Evolutionary conservation across 2,113 vertebrate species (phyloP).

Genomic region (Centropus bengalensis): DNA sequence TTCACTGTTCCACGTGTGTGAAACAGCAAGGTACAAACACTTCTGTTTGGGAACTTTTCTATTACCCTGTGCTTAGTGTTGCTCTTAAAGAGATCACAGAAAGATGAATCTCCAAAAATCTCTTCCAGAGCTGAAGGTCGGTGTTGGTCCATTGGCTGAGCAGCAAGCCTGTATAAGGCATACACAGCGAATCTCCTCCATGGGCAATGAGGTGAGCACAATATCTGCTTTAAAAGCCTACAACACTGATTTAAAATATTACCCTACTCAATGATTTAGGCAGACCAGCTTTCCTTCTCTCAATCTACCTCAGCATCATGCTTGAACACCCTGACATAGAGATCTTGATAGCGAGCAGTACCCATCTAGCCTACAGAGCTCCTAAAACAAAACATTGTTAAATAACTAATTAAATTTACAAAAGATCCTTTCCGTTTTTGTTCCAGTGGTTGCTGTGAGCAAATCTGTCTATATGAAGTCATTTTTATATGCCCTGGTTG

Average conservation of each 20-base stretch:
- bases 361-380: neutral
- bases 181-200: neutral
- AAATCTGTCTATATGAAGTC: neutral
- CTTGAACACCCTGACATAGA: fast-evolving
- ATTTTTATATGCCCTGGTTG: neutral
- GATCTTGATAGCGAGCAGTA: neutral
- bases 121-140: neutral
- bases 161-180: fast-evolving
- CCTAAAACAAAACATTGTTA: neutral
- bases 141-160: neutral
- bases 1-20: neutral
- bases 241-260: fast-evolving
- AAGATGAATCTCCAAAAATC: neutral
- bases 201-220: neutral
- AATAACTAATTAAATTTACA: neutral
- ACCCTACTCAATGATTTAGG: neutral
- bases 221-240: neutral
- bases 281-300: neutral
- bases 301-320: neutral
- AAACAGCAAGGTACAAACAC: neutral
- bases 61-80: fast-evolving
- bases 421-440: neutral
- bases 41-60: neutral
- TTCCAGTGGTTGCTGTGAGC: neutral
- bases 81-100: neutral